A percentile compares a stretch with the other conserved stretches of the same genome.
phyloP scores from a whole-genome alignment of 1,140 invertebrate species.

The Branchinecta lynchi region DNA sequence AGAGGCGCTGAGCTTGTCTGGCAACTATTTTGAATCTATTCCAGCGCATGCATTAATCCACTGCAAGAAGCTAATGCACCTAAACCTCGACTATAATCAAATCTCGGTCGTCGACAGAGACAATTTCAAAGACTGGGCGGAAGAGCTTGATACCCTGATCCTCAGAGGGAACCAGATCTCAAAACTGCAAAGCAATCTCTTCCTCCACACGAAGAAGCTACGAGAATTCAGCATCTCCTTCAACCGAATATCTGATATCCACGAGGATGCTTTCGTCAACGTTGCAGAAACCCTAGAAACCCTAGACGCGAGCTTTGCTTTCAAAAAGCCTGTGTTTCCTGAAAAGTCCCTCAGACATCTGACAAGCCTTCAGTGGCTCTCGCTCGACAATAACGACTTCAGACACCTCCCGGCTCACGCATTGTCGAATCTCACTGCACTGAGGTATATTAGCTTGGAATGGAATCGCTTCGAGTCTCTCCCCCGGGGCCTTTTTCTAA shows the following conservation, averaged over 20 bases:
- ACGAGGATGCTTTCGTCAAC: slow-evolving; percentile 55
- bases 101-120: slow-evolving; percentile 53
- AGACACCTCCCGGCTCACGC: slow-evolving; percentile 44
- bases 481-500: slow-evolving; percentile 46
- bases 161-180: slow-evolving; percentile 68
- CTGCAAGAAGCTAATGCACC: slow-evolving; percentile 52
- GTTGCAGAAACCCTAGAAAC: slow-evolving; percentile 55
- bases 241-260: slow-evolving; percentile 61
- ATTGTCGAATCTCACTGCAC: slow-evolving; percentile 44
- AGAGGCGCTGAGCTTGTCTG: slow-evolving; percentile 58
- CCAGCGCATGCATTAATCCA: slow-evolving; percentile 48
- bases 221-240: slow-evolving; percentile 75
- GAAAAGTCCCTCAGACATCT: slow-evolving; percentile 51
- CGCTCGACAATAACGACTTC: slow-evolving; percentile 74
- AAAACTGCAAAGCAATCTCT: slow-evolving; percentile 51
- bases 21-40: slow-evolving; percentile 54
- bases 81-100: slow-evolving; percentile 73
- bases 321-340: slow-evolving; percentile 58
- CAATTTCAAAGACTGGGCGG: slow-evolving; percentile 62
- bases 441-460: slow-evolving; percentile 70
- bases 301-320: slow-evolving; percentile 66
- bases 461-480: slow-evolving; percentile 55
- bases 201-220: slow-evolving; percentile 48
- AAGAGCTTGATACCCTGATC: slow-evolving; percentile 59
- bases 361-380: slow-evolving; percentile 58